phyloP scores from a whole-genome alignment of 2,113 vertebrate species.

The Tinamus guttatus region DNA sequence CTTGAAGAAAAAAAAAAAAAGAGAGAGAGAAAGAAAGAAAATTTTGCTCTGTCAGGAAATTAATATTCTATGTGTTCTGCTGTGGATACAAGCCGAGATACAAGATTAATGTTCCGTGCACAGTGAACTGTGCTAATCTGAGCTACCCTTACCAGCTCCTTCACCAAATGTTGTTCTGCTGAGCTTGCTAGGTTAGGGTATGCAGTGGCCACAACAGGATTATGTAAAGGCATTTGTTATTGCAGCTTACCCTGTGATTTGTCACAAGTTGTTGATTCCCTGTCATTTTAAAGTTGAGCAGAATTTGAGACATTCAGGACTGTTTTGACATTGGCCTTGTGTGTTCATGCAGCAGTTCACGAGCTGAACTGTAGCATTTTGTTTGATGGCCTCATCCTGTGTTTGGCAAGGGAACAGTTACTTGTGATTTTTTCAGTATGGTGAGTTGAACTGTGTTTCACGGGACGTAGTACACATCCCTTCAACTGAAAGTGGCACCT shows the following conservation, averaged over 20 bases:
- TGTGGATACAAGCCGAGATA: neutral
- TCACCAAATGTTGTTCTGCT: accelerated
- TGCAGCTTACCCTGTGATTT: neutral
- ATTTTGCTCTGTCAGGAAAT: neutral
- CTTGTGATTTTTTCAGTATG: neutral
- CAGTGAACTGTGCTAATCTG: neutral
- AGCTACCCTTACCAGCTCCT: neutral
- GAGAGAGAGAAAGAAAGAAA: neutral
- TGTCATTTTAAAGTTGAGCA: neutral
- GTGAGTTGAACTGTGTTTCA: neutral
- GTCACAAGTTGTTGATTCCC: neutral
- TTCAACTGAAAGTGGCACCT: neutral
- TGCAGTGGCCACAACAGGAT: neutral
- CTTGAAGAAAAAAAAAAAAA: neutral
- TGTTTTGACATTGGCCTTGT: neutral
- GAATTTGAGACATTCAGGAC: neutral
- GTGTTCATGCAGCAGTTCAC: accelerated
- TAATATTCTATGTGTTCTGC: neutral
- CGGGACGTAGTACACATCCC: neutral
- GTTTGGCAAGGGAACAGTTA: neutral
- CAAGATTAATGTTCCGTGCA: neutral
- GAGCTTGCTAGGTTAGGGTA: neutral
- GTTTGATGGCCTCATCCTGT: neutral
- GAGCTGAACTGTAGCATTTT: neutral
- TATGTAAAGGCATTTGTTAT: neutral